Percentiles rank a stretch among this genome's conserved stretches.
Conservation (phyloP, 2,113 vertebrate genomes). For the Lutjanus erythropterus region DNA sequence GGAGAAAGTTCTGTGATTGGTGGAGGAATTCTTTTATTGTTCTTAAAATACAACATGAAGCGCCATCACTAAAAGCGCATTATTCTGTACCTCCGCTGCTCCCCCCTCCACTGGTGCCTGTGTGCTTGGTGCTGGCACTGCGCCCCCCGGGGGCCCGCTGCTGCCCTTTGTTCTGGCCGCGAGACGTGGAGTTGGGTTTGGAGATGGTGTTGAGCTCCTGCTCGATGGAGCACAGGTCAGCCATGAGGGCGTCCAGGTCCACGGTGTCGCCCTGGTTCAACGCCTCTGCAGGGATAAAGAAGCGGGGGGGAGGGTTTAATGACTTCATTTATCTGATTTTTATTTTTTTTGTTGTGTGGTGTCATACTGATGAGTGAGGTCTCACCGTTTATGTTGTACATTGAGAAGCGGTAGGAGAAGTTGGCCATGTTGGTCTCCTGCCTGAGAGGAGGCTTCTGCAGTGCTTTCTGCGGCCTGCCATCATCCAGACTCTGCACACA, state of each 20-base stretch:
- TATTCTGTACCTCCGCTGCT: constrained; percentile 83
- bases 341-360: neutral
- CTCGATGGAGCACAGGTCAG: constrained; percentile 97
- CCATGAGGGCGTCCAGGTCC: constrained; percentile 98
- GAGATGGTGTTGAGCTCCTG: constrained; percentile 96
- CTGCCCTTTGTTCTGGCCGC: constrained; percentile 85
- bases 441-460: constrained; percentile 94
- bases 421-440: constrained; percentile 99
- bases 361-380: neutral
- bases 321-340: neutral
- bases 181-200: constrained; percentile 87
- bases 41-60: neutral
- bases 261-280: constrained; percentile 96
- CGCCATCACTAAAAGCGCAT: neutral
- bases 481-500: constrained; percentile 93
- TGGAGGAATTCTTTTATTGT: neutral
- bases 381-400: constrained; percentile 99
- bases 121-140: constrained; percentile 85
- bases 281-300: constrained; percentile 88
- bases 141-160: constrained; percentile 86
- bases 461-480: constrained; percentile 88
- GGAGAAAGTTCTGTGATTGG: neutral
- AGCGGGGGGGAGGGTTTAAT: neutral
- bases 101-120: constrained; percentile 80
- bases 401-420: constrained; percentile 99